A percentile compares a stretch with the other conserved stretches of the same genome.
These are phyloP conservation scores for Grantiella picta DNA, from an alignment of 2,113 vertebrate genomes.

Conservation along the genomic window DNA sequence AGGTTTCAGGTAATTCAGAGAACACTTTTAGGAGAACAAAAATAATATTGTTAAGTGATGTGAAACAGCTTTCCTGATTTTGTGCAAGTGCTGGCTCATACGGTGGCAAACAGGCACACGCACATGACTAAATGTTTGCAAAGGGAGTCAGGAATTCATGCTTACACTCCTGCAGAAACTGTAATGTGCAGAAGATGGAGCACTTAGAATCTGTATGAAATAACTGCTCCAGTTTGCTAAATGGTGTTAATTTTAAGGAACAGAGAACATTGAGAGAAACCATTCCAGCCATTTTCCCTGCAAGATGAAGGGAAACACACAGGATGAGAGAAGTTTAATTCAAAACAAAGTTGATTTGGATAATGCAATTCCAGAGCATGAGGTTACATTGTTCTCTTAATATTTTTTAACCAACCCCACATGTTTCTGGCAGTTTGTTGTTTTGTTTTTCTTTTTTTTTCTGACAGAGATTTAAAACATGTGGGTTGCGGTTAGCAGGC, in stretches of 20 bases:
- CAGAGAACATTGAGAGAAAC: background rate
- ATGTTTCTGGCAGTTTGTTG: background rate
- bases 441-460: background rate
- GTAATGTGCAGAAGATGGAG: background rate
- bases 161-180: background rate
- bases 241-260: background rate
- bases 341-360: background rate
- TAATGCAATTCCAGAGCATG: background rate
- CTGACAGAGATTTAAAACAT: background rate
- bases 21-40: background rate
- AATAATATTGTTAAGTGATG: background rate
- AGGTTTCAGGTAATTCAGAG: background rate
- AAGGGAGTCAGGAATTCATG: background rate
- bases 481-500: background rate
- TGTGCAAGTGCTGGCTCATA: background rate
- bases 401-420: background rate
- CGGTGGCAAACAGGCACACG: background rate
- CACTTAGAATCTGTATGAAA: background rate
- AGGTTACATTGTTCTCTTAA: background rate
- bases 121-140: background rate
- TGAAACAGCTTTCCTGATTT: background rate
- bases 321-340: background rate
- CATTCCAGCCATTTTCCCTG: background rate
- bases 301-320: background rate
- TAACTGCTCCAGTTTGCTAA: background rate